Base-by-base conservation (phyloP, 2,888 invertebrate species). In the Anoplius nigerrimus region DNA sequence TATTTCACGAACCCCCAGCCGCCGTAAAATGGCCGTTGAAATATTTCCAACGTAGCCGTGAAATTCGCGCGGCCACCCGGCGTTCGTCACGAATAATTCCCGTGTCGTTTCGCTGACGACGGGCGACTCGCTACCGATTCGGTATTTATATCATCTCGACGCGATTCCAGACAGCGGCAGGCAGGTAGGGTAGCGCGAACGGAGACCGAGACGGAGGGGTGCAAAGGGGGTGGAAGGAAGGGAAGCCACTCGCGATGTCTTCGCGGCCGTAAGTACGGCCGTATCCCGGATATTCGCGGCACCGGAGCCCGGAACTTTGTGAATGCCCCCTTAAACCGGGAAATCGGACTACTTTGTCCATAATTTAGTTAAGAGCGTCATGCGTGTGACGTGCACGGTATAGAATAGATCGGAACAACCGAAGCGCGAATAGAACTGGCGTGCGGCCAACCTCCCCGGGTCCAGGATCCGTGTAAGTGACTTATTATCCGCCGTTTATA, bases 321-420 rank as follows among this genome's bases (percentile, higher is more conserved):
- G 82, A 84, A 84, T 84, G 82, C 80, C 80, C 81, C 84, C 82
- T 83, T 82, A 84, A 82, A 79, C 79, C 79, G 75, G 79, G 83
- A 79, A 85, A 87, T 87, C 86, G 85, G 76, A 87, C 85, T 84
- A 88, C 88, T 88, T 88, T 87, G 86, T 88, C 88, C 87, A 88
- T 88, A 88, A 88, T 87, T 88, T 87, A 88, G 87, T 86, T 87
- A 88, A 88, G 88, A 87, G 87, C 87, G 87, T 87, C 88, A 88
- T 88, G 88, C 87, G 87, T 87, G 87, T 88, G 88, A 88, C 88
- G 85, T 84, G 86, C 75, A 80, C 82, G 81, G 86, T 85, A 86
- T 86, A 86, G 87, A 87, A 88, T 86, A 85, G 87, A 88, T 87
- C 87, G 86, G 87, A 87, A 88, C 86, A 88, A 87, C 86, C 86